Evolutionary conservation across 2,797 vertebrate genomes (phyloP).

Genomic region (Euphonia xanthogaster): DNA sequence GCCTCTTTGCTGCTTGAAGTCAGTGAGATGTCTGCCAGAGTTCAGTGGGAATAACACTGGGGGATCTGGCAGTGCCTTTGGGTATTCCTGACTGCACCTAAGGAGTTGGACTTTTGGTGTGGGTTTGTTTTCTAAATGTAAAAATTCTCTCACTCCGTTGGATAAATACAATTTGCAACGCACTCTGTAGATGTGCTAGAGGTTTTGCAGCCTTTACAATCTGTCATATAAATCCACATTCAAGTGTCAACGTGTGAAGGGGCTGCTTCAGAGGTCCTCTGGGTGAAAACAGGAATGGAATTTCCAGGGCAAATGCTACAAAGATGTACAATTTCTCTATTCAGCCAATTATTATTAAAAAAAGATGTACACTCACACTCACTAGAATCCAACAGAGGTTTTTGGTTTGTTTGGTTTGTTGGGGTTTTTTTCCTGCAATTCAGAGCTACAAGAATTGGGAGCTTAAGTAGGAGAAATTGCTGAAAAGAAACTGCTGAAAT

Average conservation of each 20-base stretch:
- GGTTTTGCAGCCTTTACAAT: constrained; percentile 1
- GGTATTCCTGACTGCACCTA: neutral
- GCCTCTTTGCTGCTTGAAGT: neutral
- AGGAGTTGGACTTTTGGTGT: neutral
- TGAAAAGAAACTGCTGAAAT: neutral
- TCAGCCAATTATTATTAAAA: neutral
- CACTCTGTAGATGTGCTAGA: neutral
- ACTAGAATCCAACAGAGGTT: neutral
- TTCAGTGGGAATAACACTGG: neutral
- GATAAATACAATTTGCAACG: constrained; percentile 11
- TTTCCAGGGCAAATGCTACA: neutral
- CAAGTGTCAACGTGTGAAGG: constrained; percentile 27
- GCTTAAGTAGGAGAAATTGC: neutral
- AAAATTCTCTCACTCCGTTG: neutral
- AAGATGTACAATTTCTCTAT: neutral
- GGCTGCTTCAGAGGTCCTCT: neutral
- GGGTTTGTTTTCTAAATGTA: neutral
- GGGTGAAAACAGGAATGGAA: constrained; percentile 10
- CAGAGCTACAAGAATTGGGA: neutral
- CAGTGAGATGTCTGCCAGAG: neutral
- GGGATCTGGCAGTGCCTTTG: neutral
- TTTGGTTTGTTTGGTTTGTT: neutral
- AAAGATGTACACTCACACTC: neutral
- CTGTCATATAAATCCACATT: constrained; percentile 25
- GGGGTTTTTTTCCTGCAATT: neutral